Conservation (phyloP, 2,113 vertebrate genomes). For the Pampusana beccarii region DNA sequence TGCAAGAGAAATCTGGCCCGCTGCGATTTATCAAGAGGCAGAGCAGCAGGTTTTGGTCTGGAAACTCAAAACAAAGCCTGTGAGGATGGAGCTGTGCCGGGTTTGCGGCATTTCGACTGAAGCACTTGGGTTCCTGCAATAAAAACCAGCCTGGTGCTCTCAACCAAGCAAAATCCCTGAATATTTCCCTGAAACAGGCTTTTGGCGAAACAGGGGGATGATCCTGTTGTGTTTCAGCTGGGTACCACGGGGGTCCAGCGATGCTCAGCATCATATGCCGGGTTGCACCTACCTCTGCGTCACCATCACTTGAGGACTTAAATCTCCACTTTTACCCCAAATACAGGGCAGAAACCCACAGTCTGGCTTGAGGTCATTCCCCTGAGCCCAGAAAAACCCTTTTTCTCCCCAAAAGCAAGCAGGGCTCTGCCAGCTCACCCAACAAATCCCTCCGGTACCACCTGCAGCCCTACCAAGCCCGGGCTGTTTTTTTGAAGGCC, state of each 20-base stretch:
- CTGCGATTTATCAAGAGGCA: slow-evolving; percentile 10
- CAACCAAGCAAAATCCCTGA: neutral
- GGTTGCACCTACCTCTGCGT: neutral
- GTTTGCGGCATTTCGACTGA: rapidly evolving
- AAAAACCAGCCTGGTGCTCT: neutral
- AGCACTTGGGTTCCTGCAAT: neutral
- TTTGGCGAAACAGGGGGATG: neutral
- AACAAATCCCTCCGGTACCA: neutral
- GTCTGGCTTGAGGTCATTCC: rapidly evolving
- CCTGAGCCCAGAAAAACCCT: rapidly evolving
- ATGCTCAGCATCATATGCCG: neutral
- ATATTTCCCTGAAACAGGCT: neutral
- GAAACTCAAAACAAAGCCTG: neutral
- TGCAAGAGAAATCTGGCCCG: neutral
- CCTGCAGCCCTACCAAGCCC: neutral
- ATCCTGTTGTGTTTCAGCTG: rapidly evolving
- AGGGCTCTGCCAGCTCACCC: rapidly evolving
- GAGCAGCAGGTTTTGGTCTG: neutral
- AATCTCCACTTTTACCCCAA: neutral
- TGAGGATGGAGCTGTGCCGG: neutral
- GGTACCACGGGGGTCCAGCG: rapidly evolving
- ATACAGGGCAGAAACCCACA: neutral
- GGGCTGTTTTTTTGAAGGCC: neutral
- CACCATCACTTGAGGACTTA: neutral
- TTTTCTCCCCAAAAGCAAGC: neutral